Percentiles rank a stretch among this genome's conserved stretches.
Evolutionary conservation across 2,113 vertebrate species (phyloP).

Genomic region (Notiomystis cincta): DNA sequence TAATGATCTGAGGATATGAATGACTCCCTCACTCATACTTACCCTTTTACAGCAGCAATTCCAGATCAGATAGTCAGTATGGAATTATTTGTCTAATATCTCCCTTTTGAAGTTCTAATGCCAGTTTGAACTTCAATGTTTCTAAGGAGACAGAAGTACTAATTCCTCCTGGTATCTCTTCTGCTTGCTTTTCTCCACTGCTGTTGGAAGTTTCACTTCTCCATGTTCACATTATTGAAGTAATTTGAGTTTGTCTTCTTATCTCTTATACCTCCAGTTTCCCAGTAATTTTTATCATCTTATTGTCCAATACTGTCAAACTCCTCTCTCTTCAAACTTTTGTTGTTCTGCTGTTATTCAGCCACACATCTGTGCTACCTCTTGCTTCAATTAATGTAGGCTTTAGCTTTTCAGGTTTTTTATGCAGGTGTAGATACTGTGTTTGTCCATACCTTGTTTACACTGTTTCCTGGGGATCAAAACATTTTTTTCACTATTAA

Average conservation of each 20-base stretch:
- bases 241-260: neutral
- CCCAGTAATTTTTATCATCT: neutral
- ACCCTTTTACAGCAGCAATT: neutral
- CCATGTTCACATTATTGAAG: neutral
- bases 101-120: neutral
- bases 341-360: neutral
- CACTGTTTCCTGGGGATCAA: neutral
- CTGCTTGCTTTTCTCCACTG: neutral
- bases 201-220: neutral
- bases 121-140: neutral
- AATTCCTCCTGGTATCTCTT: neutral
- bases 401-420: neutral
- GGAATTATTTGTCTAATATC: neutral
- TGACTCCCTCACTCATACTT: neutral
- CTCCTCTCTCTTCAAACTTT: neutral
- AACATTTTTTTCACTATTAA: neutral
- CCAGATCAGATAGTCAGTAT: accelerated
- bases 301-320: neutral
- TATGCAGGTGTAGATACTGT: neutral
- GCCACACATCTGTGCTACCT: neutral
- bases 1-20: neutral
- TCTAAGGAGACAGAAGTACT: neutral
- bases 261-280: accelerated
- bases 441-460: neutral
- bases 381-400: neutral